Conservation (phyloP, 2,797 vertebrate genomes). For the Anguilla pacifica region DNA sequence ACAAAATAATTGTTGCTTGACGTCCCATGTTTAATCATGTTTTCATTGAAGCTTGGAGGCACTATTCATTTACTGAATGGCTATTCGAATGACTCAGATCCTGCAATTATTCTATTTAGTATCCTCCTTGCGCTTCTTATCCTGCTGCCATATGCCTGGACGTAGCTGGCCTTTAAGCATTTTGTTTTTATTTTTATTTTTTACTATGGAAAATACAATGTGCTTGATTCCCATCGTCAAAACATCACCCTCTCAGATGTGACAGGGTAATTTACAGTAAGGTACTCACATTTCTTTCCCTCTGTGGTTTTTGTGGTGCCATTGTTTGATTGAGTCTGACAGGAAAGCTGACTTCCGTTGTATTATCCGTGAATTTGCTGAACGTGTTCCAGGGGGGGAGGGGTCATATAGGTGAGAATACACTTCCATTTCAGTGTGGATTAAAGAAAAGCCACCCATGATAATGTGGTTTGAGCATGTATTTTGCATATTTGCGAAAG, state of each 20-base stretch:
- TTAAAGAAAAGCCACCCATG: background rate
- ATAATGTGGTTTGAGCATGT: background rate
- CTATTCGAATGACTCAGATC: background rate
- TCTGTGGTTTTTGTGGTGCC: background rate
- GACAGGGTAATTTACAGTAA: constrained; percentile 13
- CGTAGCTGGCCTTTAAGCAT: background rate
- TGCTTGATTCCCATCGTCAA: background rate
- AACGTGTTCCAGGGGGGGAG: background rate
- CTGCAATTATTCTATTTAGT: background rate
- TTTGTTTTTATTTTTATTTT: background rate
- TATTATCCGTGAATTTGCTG: background rate
- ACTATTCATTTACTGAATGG: background rate
- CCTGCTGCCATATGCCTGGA: background rate
- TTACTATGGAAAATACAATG: background rate
- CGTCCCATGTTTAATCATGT: constrained; percentile 10
- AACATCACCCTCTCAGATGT: background rate
- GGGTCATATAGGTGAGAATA: background rate
- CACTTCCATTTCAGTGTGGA: background rate
- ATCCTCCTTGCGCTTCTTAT: background rate
- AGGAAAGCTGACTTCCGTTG: background rate
- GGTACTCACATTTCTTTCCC: background rate
- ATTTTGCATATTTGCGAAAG: background rate
- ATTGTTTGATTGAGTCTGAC: background rate
- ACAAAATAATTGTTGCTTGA: background rate
- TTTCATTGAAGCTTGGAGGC: background rate